phyloP scores from a whole-genome alignment of 1,140 invertebrate genomes.

The Drosophila malerkotliana region DNA sequence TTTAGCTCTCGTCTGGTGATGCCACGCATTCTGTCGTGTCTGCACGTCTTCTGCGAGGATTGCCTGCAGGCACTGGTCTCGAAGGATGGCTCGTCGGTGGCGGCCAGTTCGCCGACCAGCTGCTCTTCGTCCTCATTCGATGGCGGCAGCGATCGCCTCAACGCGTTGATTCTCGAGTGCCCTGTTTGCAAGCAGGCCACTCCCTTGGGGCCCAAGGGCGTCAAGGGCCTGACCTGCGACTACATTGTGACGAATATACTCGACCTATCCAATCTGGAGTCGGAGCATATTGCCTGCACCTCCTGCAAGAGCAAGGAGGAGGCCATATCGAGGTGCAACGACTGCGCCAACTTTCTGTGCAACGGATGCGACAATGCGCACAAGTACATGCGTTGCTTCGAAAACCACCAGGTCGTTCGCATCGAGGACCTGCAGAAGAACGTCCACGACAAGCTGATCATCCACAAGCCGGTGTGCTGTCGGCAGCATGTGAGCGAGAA shows the following conservation, averaged over 20 bases:
- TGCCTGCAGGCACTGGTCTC: slow-evolving; percentile 91
- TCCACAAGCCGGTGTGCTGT: slow-evolving; percentile 93
- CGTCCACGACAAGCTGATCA: slow-evolving; percentile 86
- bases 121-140: slow-evolving; percentile 82
- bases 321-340: slow-evolving; percentile 95
- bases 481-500: slow-evolving; percentile 90
- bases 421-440: slow-evolving; percentile 94
- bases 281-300: slow-evolving; percentile 91
- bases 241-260: slow-evolving; percentile 93
- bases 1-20: slow-evolving; percentile 87
- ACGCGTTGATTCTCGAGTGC: slow-evolving; percentile 84
- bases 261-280: slow-evolving; percentile 92
- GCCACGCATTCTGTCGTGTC: slow-evolving; percentile 94
- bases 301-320: slow-evolving; percentile 95
- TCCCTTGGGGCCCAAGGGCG: slow-evolving; percentile 89
- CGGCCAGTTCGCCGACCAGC: slow-evolving; percentile 64
- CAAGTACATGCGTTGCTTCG: slow-evolving; percentile 96
- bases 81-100: slow-evolving; percentile 84
- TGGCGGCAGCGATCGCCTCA: slow-evolving; percentile 60
- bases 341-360: slow-evolving; percentile 97
- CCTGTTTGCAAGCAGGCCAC: slow-evolving; percentile 94
- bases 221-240: slow-evolving; percentile 90
- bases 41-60: slow-evolving; percentile 96
- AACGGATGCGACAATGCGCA: slow-evolving; percentile 97
- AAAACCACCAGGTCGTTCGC: slow-evolving; percentile 94